A percentile compares a stretch with the other conserved stretches of the same genome.
phyloP scores from a whole-genome alignment of 2,888 invertebrate species.

The Octodonta nipae region DNA sequence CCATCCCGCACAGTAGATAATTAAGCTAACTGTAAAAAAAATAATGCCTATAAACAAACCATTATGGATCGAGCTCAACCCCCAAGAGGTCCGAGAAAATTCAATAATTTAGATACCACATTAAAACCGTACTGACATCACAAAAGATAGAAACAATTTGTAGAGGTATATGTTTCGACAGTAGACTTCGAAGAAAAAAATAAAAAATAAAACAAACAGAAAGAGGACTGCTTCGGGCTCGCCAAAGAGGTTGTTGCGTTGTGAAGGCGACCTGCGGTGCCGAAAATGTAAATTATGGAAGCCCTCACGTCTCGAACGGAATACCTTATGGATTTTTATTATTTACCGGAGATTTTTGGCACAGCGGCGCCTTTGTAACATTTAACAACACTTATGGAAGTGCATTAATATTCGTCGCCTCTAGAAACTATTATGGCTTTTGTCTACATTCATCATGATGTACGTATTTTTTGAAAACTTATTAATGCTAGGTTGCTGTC shows the following conservation, averaged over 20 bases:
- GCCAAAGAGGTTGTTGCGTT: constrained; percentile 15
- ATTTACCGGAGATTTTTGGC: constrained; percentile 24
- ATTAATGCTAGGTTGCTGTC: constrained; percentile 19
- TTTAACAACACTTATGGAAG: constrained; percentile 22
- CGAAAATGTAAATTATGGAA: constrained; percentile 28
- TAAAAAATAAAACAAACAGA: no score
- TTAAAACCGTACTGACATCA: constrained; percentile 6
- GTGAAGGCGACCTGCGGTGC: constrained; percentile 26
- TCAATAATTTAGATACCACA: constrained; percentile 8
- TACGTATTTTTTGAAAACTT: constrained; percentile 19
- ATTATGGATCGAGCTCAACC: no score
- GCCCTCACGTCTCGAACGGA: constrained; percentile 22
- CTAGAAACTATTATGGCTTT: constrained; percentile 21
- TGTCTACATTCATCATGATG: constrained; percentile 24
- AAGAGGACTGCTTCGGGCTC: not conserved
- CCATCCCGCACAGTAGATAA: no score
- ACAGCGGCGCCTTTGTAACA: constrained; percentile 23
- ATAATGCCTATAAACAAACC: no score
- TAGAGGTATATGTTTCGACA: not conserved
- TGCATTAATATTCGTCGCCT: constrained; percentile 25
- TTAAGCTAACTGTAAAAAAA: no score
- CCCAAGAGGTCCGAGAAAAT: no score
- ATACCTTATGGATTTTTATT: constrained; percentile 21
- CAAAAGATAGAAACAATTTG: constrained; percentile 8
- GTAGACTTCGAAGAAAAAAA: no score